Evolutionary conservation across 2,888 invertebrate species (phyloP), one percentile per base, ranked within the genome.

Genomic region (Trypoxylon attenuatum): DNA sequence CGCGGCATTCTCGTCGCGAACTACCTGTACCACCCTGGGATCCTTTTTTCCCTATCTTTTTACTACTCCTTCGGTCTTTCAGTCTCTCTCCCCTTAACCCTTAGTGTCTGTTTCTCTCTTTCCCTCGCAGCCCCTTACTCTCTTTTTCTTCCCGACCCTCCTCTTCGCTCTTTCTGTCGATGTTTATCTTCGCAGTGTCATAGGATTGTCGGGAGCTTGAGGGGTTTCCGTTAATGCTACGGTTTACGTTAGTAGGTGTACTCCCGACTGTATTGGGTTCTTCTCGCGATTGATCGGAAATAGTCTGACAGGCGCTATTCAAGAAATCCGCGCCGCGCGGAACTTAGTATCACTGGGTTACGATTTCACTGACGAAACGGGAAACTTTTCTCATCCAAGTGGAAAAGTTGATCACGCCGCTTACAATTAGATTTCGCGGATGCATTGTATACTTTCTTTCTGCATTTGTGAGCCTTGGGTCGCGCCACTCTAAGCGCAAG

Each of bases 191-290:
- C n/a, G 22, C 45, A 18, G 18, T 45, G 21, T 27, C 19, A n/a
- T 22, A 50, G 39, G 27, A 46, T 29, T 33, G 52, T 16, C 18
- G 21, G 25, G 43, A 23, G 29, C 49, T 54, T 51, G 67, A 54
- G 13, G 54, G 51, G 67, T 59, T 66, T 67, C 67, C 68, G 66
- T 67, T 67, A 66, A 66, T 54, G 67, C 67, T 59, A 66, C 67
- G 66, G 67, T 66, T 66, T 66, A 59, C 39, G 53, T 66, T 5
- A 5, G 25, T 25, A 25, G 4, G 33, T 33, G 8, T 13, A 10
- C 5, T 2, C 10, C 33, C 33, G 33, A 5, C 33, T 33, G 3
- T 33, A 33, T 33, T 33, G 33, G 33, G 33, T 33, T 33, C 41
- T 41, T 19, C 41, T 15, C 41, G 13, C 8, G 16, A 10, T 5